These are phyloP conservation scores for Nezara viridula DNA, from an alignment of 2,888 invertebrate species.

Conservation along the genomic window DNA sequence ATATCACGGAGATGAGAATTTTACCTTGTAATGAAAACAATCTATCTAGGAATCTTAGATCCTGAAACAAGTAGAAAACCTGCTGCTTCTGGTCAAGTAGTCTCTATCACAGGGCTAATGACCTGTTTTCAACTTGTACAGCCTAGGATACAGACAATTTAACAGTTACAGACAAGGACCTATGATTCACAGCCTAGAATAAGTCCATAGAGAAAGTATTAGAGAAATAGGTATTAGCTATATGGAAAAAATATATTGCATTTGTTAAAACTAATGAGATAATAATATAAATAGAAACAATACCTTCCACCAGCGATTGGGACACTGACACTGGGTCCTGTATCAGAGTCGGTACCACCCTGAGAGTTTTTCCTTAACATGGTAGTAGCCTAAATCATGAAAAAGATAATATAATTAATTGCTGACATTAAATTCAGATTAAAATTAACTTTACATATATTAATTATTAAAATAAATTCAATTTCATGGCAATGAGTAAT, in stretches of 20 bases:
- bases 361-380: conserved; percentile 63
- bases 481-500: background rate
- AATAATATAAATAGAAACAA: background rate
- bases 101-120: too few relatives aligned
- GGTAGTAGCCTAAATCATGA: conserved; percentile 46
- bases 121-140: too few relatives aligned
- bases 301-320: conserved; percentile 48
- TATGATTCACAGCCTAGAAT: too few relatives aligned
- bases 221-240: too few relatives aligned
- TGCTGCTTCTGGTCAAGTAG: too few relatives aligned
- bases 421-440: background rate
- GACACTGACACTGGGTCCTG: conserved; percentile 63
- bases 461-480: background rate
- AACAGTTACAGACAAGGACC: too few relatives aligned
- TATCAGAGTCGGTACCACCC: conserved; percentile 66
- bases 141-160: too few relatives aligned
- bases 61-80: too few relatives aligned
- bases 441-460: background rate
- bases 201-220: too few relatives aligned
- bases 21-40: too few relatives aligned
- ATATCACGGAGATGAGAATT: too few relatives aligned
- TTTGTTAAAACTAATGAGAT: background rate
- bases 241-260: background rate
- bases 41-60: too few relatives aligned
- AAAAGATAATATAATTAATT: background rate